Evolutionary conservation across 1,140 invertebrate genomes (phyloP).

Genomic region (Lucilia sericata): DNA sequence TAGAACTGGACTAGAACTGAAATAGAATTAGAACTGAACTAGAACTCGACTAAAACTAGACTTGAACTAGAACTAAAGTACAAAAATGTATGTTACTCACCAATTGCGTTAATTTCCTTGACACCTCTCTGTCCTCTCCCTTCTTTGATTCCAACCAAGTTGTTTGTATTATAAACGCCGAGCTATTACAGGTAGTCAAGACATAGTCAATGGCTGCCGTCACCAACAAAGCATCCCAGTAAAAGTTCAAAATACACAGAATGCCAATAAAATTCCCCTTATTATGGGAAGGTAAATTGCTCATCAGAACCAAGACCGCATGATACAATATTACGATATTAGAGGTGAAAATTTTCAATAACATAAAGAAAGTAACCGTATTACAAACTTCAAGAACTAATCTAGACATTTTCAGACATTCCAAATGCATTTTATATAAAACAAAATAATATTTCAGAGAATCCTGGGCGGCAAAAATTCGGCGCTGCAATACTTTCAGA

Average conservation of each 20-base stretch:
- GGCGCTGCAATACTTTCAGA: background rate
- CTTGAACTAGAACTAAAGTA: too few species aligned
- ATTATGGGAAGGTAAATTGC: background rate
- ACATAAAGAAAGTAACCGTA: background rate
- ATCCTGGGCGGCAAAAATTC: background rate
- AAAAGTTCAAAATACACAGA: background rate
- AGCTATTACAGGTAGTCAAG: background rate
- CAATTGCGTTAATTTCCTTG: background rate
- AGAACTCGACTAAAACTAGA: too few species aligned
- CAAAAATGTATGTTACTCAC: background rate
- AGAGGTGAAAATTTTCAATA: constrained; percentile 12
- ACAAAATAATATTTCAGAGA: background rate
- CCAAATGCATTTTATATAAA: background rate
- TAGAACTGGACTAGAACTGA: too few species aligned
- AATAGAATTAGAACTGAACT: too few species aligned
- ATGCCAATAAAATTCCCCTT: background rate
- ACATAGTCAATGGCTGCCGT: background rate
- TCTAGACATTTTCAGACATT: background rate
- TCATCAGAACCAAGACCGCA: background rate
- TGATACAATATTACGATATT: constrained; percentile 14
- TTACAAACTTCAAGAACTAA: background rate
- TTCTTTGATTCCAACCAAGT: background rate
- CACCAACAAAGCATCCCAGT: background rate
- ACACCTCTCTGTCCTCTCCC: background rate
- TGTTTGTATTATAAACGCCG: background rate